Conservation (phyloP, 2,113 vertebrate genomes). For the rabbit (Oryctolagus cuniculus) region DNA sequence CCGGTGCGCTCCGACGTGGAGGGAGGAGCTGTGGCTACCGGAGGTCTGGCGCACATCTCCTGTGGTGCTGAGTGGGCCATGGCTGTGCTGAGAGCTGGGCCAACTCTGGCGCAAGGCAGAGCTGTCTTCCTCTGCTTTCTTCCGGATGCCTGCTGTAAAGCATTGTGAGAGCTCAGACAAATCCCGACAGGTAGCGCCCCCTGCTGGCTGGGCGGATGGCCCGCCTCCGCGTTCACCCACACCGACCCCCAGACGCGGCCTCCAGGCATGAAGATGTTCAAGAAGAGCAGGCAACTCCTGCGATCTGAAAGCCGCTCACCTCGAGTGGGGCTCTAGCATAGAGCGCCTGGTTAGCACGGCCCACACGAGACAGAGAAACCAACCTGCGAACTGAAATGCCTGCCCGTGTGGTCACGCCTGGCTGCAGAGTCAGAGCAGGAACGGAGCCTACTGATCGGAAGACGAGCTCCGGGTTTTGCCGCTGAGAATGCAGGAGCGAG, state of each 20-base stretch:
- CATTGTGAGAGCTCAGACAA: neutral
- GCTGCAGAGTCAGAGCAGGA: neutral
- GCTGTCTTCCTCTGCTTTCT: neutral
- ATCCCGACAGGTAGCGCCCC: neutral
- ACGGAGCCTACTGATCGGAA: too few relatives aligned
- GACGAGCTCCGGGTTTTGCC: too few relatives aligned
- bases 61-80: fast-evolving
- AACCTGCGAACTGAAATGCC: too few relatives aligned
- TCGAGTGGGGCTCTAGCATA: fast-evolving
- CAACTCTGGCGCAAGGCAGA: neutral
- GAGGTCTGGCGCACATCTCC: neutral
- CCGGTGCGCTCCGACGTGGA: neutral
- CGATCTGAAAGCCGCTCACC: neutral
- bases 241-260: too few relatives aligned
- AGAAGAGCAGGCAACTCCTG: fast-evolving
- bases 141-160: neutral
- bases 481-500: too few relatives aligned
- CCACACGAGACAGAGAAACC: neutral
- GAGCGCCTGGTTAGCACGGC: fast-evolving
- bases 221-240: too few relatives aligned
- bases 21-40: neutral
- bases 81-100: neutral
- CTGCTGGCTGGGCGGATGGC: too few relatives aligned
- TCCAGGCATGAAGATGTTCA: fast-evolving
- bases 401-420: neutral